A percentile compares a stretch with the other conserved stretches of the same genome.
Conservation (phyloP, 1,140 invertebrate species). For the Zaprionus vittiger region DNA sequence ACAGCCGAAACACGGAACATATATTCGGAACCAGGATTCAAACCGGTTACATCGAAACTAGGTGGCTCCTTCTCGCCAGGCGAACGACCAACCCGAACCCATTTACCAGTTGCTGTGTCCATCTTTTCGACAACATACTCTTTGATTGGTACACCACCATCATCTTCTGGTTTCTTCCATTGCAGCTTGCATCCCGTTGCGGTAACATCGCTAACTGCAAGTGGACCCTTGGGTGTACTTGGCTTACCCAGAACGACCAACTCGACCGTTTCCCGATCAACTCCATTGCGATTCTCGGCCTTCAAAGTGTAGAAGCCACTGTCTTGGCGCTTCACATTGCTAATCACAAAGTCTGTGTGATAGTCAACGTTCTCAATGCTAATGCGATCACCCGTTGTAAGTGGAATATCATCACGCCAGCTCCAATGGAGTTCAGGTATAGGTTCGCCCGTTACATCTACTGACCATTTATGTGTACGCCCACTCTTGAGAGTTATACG, state of each 20-base stretch:
- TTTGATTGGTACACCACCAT: constrained; percentile 96
- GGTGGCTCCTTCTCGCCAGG: constrained; percentile 89
- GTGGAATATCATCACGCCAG: constrained; percentile 92
- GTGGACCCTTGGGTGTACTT: constrained; percentile 93
- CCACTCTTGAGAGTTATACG: constrained; percentile 95
- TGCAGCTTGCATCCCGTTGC: constrained; percentile 94
- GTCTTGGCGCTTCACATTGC: constrained; percentile 93
- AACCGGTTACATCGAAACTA: constrained; percentile 93
- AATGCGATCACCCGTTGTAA: constrained; percentile 93
- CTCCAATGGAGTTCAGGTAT: constrained; percentile 94
- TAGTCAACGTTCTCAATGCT: constrained; percentile 96
- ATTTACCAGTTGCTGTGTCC: constrained; percentile 94
- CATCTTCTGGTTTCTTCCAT: constrained; percentile 96
- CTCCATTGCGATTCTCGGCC: constrained; percentile 95
- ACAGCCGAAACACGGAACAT: constrained; percentile 98
- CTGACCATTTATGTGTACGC: constrained; percentile 96
- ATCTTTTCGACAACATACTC: constrained; percentile 98
- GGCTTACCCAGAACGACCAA: constrained; percentile 96
- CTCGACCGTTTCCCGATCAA: constrained; percentile 95
- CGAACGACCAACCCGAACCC: constrained; percentile 93
- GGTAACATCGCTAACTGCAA: constrained; percentile 94
- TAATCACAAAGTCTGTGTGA: constrained; percentile 94
- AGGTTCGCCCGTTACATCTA: constrained; percentile 95
- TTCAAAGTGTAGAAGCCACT: constrained; percentile 96
- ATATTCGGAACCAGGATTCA: constrained; percentile 96